Base-by-base conservation (phyloP, 2,888 invertebrate species). In the Lasioglossum oenotherae region DNA sequence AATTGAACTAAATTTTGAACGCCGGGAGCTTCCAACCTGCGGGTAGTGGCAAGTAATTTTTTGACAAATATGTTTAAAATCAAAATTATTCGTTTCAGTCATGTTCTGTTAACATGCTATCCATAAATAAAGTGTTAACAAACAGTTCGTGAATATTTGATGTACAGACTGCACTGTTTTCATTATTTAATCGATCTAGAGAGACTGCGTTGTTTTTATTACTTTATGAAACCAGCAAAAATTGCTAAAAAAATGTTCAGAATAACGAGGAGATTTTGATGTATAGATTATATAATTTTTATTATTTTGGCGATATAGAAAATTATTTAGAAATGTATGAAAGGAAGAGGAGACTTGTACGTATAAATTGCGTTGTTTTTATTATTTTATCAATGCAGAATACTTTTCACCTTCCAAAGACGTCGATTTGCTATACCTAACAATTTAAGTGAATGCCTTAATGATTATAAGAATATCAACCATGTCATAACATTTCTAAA, bases 151-250 rank as follows among this genome's bases (percentile, higher is more conserved):
- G 23, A 19, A 53, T 53, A 23, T 53, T 23, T 23, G 23, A 23
- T 8, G 53, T 23, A 53, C 2, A 53, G 49, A 53, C 2, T 53
- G 53, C 8, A 57, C 10, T n/a, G 10, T 57, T n/a, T 57, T n/a
- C 2, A 12, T 0, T n/a, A n/a, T n/a, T n/a, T 1, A 23, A 53
- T 8, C n/a, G 10, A 10, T 10, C 8, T 12, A 4, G 0, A 57
- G n/a, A 12, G 4, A 57, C 4, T 10, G 53, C 53, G 10, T 57
- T n/a, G 53, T 57, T 57, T 57, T 57, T 10, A 10, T n/a, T 4
- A 1, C 6, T 57, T 57, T 10, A 10, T n/a, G 8, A 53, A n/a
- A 8, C 10, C 53, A 10, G 10, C 6, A 57, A 57, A n/a, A 57
- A n/a, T n/a, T 3, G 23, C 10, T 8, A 10, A 57, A 57, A 53